Percentiles rank a stretch among this genome's conserved stretches.
Evolutionary conservation across 2,888 invertebrate species (phyloP).

Genomic region (Acanthococcus lagerstroemiae): DNA sequence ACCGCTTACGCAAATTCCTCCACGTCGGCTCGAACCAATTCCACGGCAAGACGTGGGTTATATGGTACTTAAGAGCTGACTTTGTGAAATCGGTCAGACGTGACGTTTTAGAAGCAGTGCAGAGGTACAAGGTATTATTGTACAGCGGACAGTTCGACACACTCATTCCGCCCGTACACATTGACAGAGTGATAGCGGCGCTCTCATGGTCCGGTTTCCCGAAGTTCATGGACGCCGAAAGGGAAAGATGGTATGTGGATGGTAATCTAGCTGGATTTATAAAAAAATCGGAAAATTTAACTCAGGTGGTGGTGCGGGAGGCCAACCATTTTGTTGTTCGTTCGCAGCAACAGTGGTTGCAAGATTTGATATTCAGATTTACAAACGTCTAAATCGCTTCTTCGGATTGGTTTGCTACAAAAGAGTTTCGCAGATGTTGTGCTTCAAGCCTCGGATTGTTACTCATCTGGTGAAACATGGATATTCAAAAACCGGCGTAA

Average conservation of each 20-base stretch:
- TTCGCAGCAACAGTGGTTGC: slow-evolving; percentile 60
- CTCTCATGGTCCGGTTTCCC: slow-evolving; percentile 57
- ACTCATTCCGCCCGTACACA: slow-evolving; percentile 77
- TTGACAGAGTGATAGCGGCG: slow-evolving; percentile 62
- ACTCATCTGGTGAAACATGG: no score
- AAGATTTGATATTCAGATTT: no score
- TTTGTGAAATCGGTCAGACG: slow-evolving; percentile 70
- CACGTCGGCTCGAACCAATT: slow-evolving; percentile 76
- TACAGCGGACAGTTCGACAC: slow-evolving; percentile 88
- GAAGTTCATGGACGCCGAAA: slow-evolving; percentile 54
- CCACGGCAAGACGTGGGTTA: slow-evolving; percentile 53
- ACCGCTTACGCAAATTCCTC: slow-evolving; percentile 46
- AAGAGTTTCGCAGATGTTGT: no score
- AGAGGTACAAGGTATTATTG: slow-evolving; percentile 60
- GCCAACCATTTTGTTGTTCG: slow-evolving; percentile 75
- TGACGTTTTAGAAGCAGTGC: slow-evolving; percentile 57
- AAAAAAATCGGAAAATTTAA: slow-evolving; percentile 58
- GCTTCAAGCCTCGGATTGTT: no score
- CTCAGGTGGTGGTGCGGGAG: slow-evolving; percentile 62
- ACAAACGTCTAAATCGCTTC: no score
- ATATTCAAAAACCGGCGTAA: no score
- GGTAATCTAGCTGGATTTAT: slow-evolving; percentile 62
- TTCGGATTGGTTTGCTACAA: no score
- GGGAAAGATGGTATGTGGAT: slow-evolving; percentile 57
- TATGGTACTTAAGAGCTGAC: slow-evolving; percentile 59